phyloP scores from a whole-genome alignment of 2,888 invertebrate genomes.

The Saturnia japonica region DNA sequence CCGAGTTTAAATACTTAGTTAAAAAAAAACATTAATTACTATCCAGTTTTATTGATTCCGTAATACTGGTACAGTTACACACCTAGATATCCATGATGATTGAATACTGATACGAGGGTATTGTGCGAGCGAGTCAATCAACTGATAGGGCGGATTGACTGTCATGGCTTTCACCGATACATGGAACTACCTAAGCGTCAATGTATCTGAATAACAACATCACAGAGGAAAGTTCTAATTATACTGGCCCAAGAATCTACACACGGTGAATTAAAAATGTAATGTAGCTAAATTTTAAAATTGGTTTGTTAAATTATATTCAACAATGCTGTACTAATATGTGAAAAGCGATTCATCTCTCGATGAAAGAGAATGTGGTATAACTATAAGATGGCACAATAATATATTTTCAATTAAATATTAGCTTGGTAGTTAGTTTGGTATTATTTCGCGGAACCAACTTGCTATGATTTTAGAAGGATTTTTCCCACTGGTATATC shows the following conservation, averaged over 20 bases:
- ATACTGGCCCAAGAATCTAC: neutral
- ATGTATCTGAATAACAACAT: neutral
- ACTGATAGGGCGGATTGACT: neutral
- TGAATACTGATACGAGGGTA: conserved; percentile 1
- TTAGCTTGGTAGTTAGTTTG: no score
- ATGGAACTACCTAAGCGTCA: neutral
- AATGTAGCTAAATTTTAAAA: neutral
- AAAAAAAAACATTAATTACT: neutral
- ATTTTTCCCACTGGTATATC: no score
- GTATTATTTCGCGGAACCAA: no score
- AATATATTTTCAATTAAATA: no score
- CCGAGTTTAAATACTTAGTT: no score
- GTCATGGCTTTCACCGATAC: neutral
- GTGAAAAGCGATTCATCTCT: no score
- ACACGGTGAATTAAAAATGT: neutral
- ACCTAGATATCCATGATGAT: neutral
- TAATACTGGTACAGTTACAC: neutral
- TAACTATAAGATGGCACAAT: no score
- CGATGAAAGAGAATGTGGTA: no score
- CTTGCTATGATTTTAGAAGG: no score
- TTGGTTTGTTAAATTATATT: neutral
- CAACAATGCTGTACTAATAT: neutral
- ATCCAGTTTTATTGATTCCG: neutral
- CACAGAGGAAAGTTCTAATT: neutral
- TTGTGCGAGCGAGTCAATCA: conserved; percentile 11